phyloP scores from a whole-genome alignment of 1,140 invertebrate species.

The Proctacanthus coquilletti region DNA sequence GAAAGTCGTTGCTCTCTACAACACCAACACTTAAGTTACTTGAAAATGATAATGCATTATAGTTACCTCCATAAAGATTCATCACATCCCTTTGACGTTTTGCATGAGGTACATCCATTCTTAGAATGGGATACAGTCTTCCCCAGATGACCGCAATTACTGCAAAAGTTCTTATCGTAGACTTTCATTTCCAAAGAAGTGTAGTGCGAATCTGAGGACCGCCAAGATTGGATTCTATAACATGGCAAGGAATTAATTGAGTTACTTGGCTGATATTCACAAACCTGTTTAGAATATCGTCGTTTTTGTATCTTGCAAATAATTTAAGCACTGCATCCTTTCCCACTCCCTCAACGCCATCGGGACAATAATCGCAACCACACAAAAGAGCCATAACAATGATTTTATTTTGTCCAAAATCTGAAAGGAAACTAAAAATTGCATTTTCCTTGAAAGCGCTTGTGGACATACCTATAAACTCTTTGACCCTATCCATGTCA shows the following conservation, averaged over 20 bases:
- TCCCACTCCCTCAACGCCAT: constrained; percentile 64
- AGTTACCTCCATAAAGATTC: constrained; percentile 41
- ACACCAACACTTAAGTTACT: not conserved
- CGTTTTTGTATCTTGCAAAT: constrained; percentile 43
- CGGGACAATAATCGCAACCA: constrained; percentile 72
- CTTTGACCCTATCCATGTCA: constrained; percentile 43
- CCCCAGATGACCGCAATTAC: constrained; percentile 50
- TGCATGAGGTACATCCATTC: constrained; percentile 45
- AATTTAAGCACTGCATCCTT: constrained; percentile 62
- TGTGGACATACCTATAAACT: constrained; percentile 15
- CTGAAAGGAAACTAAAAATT: constrained; percentile 20
- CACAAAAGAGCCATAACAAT: constrained; percentile 68
- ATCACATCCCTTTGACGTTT: constrained; percentile 39
- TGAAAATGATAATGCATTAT: not conserved
- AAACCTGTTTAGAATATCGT: constrained; percentile 43
- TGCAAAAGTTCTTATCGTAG: constrained; percentile 41
- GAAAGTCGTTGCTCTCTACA: constrained; percentile 39
- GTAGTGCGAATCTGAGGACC: constrained; percentile 35
- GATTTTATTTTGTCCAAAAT: constrained; percentile 65
- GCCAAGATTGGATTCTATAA: constrained; percentile 43
- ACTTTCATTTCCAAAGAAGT: constrained; percentile 35
- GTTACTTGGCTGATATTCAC: not conserved
- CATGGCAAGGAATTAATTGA: constrained; percentile 3
- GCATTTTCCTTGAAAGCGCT: not conserved
- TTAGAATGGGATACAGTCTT: constrained; percentile 39